phyloP scores from a whole-genome alignment of 2,113 vertebrate genomes.

The Thinocorus orbignyianus region DNA sequence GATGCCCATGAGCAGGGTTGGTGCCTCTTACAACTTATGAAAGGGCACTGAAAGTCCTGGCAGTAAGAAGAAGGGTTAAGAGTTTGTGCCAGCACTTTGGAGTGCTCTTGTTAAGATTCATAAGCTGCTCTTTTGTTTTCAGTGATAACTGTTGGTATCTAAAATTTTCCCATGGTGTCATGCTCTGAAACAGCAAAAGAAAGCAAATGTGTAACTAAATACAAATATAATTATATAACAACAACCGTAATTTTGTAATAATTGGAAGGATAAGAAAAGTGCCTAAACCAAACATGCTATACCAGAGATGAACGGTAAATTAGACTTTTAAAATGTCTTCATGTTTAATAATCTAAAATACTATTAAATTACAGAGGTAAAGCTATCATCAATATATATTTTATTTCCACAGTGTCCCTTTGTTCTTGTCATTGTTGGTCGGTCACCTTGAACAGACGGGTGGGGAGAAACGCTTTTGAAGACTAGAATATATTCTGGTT shows the following conservation, averaged over 20 bases:
- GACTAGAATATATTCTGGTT: not conserved
- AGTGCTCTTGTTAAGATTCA: not conserved
- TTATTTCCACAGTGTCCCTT: conserved; percentile 55
- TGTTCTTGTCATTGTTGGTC: not conserved
- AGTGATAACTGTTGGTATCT: not conserved
- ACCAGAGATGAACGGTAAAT: not conserved
- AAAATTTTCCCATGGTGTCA: not conserved
- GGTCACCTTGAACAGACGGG: not conserved
- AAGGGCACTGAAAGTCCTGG: not conserved
- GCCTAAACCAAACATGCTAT: not conserved
- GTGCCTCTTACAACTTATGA: not conserved
- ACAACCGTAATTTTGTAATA: not conserved
- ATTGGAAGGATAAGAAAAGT: not conserved
- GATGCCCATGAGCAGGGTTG: not conserved
- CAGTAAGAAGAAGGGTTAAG: not conserved
- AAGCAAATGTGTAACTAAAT: not conserved
- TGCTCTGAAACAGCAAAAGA: not conserved
- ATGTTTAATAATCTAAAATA: conserved; percentile 54
- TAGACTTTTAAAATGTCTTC: conserved; percentile 17
- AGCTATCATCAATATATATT: not conserved
- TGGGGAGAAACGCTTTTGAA: not conserved
- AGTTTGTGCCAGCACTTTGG: not conserved
- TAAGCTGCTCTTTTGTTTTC: not conserved
- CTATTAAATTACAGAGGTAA: conserved; percentile 41
- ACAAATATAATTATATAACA: not conserved